Evolutionary conservation across 2,888 invertebrate species (phyloP).

Genomic region (Thera obeliscata): DNA sequence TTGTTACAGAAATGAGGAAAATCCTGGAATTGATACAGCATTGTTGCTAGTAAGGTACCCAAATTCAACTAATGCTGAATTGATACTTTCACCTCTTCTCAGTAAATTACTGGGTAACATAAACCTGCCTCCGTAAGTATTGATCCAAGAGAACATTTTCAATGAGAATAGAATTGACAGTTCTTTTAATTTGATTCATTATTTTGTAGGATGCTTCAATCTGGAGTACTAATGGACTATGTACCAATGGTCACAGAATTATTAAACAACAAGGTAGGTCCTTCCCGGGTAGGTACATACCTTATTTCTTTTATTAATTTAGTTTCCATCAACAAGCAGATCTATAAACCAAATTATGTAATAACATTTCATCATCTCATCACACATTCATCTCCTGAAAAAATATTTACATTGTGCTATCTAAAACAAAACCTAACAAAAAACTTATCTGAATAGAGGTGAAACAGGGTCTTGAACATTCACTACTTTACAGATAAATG

Average conservation of each 20-base stretch:
- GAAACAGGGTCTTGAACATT: neutral
- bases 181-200: neutral
- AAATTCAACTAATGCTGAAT: slow-evolving; percentile 78
- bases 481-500: slow-evolving; percentile 64
- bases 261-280: slow-evolving; percentile 76
- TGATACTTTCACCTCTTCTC: slow-evolving; percentile 76
- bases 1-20: slow-evolving; percentile 62
- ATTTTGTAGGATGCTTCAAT: slow-evolving; percentile 75
- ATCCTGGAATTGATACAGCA: slow-evolving; percentile 81
- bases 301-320: too few relatives aligned
- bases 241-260: slow-evolving; percentile 81
- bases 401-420: neutral
- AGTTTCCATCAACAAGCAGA: neutral
- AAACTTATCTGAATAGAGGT: slow-evolving; percentile 6
- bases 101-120: slow-evolving; percentile 76
- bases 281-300: too few relatives aligned
- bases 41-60: slow-evolving; percentile 84
- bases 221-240: slow-evolving; percentile 84
- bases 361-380: too few relatives aligned
- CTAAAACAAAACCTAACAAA: neutral
- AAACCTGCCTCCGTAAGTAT: slow-evolving; percentile 73
- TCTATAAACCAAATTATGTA: neutral
- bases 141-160: neutral
- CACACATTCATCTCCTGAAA: too few relatives aligned
- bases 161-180: neutral